Evolutionary conservation across 2,113 vertebrate species (phyloP).

Genomic region (Meles meles): DNA sequence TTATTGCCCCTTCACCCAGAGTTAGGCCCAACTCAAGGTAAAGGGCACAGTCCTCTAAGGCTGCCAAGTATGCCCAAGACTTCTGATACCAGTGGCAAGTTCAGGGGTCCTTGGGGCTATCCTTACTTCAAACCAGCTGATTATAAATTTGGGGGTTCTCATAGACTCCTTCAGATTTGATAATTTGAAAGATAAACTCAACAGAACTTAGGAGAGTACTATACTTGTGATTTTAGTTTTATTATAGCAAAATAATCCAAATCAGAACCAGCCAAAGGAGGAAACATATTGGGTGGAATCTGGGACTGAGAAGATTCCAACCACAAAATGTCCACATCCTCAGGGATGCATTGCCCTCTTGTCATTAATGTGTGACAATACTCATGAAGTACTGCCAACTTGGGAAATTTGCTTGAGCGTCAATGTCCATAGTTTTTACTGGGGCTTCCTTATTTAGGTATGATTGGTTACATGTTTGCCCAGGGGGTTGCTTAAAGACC

Average conservation of each 20-base stretch:
- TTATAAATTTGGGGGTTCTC: neutral
- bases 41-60: neutral
- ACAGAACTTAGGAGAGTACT: neutral
- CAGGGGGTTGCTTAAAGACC: neutral
- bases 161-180: neutral
- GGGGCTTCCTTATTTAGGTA: neutral
- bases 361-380: neutral
- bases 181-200: neutral
- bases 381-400: neutral
- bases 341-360: neutral
- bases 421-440: neutral
- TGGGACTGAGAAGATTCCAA: neutral
- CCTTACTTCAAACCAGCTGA: neutral
- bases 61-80: neutral
- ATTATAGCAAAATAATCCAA: neutral
- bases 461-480: neutral
- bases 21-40: neutral
- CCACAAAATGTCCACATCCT: neutral
- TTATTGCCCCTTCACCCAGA: neutral
- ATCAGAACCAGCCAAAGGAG: neutral
- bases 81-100: neutral
- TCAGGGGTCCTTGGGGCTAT: neutral
- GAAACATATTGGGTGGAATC: neutral
- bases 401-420: neutral
- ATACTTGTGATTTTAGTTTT: neutral